Base-by-base conservation (phyloP, 2,113 vertebrate genomes). In the Sprattus sprattus region DNA sequence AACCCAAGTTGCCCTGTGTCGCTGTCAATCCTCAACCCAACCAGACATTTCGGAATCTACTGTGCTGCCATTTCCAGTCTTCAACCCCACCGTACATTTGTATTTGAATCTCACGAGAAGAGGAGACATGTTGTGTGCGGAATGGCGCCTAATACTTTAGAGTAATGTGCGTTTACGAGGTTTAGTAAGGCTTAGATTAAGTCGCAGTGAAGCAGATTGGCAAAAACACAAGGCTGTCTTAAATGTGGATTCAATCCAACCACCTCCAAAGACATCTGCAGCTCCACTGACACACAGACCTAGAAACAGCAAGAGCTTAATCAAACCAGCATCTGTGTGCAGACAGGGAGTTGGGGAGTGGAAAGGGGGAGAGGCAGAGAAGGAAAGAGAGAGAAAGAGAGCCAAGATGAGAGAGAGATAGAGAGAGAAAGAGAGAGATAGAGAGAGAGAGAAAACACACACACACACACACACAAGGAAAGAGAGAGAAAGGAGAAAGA, bases 271-370 rank as follows among this genome's bases (percentile, higher is more conserved):
- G 25, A 71, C 64, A 71, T 89, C 85, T 60, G 86, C 81, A 86
- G 90, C 87, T 28, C 86, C 86, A 87, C 89, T 93, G 92, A 95
- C 93, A 93, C 93, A 95, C 89, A 94, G 91, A 94, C 92, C 92
- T 87, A 94, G 90, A 94, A 93, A 93, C 88, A 84, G 89, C 67
- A 88, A 49, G 52, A 85, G 85, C 87, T 90, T 85, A 89, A 90
- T 92, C 81, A 85, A 89, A 90, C 87, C 85, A 64, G 52, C 80
- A 86, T 89, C 86, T 88, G 88, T 83, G 54, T 85, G 82, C 28
- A 83, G 57, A 82, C 46, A 45, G 45, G 57, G 28, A 39, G 87
- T 22, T 32, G 18, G 89, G 54, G 71, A 60, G 25, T 22, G 25
- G 60, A 25, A n/a, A 64, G 60, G n/a, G 60, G 20, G n/a, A 64